These are phyloP conservation scores for Sinhomidia bicolor DNA, from an alignment of 2,888 invertebrate genomes.

Conservation along the genomic window DNA sequence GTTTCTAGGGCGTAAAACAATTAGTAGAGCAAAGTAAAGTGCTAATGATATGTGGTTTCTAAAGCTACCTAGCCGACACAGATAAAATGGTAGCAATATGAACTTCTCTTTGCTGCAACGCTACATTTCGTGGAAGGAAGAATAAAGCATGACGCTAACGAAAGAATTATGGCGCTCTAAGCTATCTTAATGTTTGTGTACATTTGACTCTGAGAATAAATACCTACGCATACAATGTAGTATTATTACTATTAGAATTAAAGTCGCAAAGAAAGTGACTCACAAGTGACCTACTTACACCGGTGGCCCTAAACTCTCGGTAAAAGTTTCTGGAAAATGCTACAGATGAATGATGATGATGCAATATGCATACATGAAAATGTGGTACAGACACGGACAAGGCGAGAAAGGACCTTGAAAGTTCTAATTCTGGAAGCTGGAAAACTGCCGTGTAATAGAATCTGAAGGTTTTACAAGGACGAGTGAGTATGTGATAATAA, in stretches of 20 bases:
- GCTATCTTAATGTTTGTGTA: neutral
- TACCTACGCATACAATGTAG: no score
- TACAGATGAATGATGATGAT: neutral
- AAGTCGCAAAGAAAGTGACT: neutral
- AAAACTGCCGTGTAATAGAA: no score
- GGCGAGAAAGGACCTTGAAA: no score
- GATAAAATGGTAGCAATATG: neutral
- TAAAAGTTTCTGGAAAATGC: conserved; percentile 1
- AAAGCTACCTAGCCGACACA: neutral
- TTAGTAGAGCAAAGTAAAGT: conserved; percentile 57
- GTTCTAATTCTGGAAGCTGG: no score
- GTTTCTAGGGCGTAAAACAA: conserved; percentile 58
- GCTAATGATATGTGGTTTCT: conserved; percentile 37
- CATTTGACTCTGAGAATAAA: no score
- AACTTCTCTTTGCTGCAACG: neutral
- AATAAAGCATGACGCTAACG: neutral
- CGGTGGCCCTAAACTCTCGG: neutral
- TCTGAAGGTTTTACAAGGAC: no score
- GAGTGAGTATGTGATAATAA: no score
- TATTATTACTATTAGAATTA: no score
- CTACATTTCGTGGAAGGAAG: neutral
- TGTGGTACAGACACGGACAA: no score
- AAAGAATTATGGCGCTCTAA: neutral
- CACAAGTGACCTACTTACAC: neutral
- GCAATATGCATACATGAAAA: neutral